Evolutionary conservation across 2,888 invertebrate species (phyloP), one percentile per base, ranked within the genome.

Genomic region (Eutolmus rufibarbis): DNA sequence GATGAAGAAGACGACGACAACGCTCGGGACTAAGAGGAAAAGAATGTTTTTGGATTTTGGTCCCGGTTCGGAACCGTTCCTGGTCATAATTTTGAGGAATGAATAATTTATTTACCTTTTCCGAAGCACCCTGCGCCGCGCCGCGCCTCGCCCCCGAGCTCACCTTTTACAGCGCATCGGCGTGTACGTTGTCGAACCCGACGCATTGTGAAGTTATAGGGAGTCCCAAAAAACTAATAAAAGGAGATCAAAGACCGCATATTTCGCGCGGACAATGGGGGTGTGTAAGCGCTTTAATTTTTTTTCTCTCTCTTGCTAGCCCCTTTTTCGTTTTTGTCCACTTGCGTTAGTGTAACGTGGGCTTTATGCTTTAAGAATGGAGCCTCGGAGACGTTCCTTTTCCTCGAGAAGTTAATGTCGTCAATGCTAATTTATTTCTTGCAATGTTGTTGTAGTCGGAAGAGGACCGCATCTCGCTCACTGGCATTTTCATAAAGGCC

Each of bases 51-150:
- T 74, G 81, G 46, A 74, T 74, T 46, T 66, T 28, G 34, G 37
- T 84, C 82, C 82, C 66, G 74, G 85, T 74, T 28, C 74, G 43
- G 14, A 74, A 74, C 85, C 85, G 43, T 78, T 86, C 56, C 74
- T 76, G 88, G 86, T 86, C 79, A 87, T 88, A 88, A 88, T 86
- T 88, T 88, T 87, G 66, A 31, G 82, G 84, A 88, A 88, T 88
- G 88, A 88, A 88, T 88, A 88, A 87, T 88, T 88, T 88, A 88
- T 88, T 88, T 86, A 84, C 82, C 86, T 87, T 86, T 87, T 74
- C 31, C 23, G 57, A 77, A 56, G 23, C 16, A 19, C 82, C 57
- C 57, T 19, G 12, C 37, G 12, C 40, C 23, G 57, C 37, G 9
- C 37, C 23, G 57, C 37, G 9, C 37, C 37, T 66, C 43, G 43